Evolutionary conservation across 2,888 invertebrate genomes (phyloP).

Genomic region (Folsomia manolachei): DNA sequence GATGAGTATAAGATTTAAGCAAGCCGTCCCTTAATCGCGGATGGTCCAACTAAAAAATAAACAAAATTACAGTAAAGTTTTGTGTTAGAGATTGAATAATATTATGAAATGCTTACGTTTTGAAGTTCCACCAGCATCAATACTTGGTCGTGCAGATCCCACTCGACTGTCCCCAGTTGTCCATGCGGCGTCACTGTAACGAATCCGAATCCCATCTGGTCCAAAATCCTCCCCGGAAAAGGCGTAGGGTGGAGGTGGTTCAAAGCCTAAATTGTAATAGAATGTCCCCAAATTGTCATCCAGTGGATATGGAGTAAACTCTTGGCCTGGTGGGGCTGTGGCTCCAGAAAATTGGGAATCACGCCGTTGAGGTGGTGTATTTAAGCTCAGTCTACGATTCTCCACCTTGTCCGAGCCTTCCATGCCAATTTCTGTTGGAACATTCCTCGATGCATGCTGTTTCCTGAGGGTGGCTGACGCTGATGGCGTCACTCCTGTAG

Average conservation of each 20-base stretch:
- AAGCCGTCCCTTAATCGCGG: neutral
- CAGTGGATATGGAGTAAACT: neutral
- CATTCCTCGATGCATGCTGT: neutral
- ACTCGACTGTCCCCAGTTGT: neutral
- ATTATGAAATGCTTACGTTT: too few species aligned
- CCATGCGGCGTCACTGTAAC: neutral
- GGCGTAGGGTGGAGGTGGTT: neutral
- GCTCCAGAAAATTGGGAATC: neutral
- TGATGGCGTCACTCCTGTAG: neutral
- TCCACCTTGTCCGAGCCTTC: neutral
- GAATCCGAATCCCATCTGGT: neutral
- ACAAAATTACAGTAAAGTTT: too few species aligned
- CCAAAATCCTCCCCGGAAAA: neutral
- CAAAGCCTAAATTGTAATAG: neutral
- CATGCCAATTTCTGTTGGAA: neutral
- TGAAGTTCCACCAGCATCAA: neutral
- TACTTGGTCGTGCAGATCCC: neutral
- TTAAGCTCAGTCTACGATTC: neutral
- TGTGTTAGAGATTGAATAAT: too few species aligned
- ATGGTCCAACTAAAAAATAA: neutral
- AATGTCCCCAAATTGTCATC: neutral
- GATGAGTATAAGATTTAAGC: neutral
- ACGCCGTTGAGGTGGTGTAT: neutral
- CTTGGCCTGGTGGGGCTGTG: neutral
- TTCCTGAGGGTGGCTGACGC: conserved; percentile 1